Evolutionary conservation across 2,888 invertebrate species (phyloP), one percentile per base, ranked within the genome.

Genomic region (Antheraea yamamai): DNA sequence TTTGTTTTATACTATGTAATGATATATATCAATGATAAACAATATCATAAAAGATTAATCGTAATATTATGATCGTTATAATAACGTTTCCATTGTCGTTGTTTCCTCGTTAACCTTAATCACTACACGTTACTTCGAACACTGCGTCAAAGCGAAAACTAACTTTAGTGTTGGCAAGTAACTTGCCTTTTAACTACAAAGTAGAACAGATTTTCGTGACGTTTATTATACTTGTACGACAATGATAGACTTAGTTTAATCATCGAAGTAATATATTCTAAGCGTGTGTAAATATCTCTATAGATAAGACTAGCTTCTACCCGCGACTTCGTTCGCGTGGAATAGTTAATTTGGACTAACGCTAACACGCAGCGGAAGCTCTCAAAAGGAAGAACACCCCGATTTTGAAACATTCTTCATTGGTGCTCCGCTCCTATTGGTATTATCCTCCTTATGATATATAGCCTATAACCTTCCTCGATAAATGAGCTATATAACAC

Each of bases 91-190:
- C 16, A 68, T 61, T 68, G 18, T 68, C 68, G 68, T 16, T 35
- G 20, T 68, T 39, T 10, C 10, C n/a, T 70, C 70, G 35, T 70
- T 70, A 70, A 18, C 8, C 39, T 3, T 39, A 39, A 70, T 70
- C 39, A 1, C 39, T 39, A 20, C 70, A 39, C 20, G 39, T 39
- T 68, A n/a, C 12, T 39, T 39, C 39, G 39, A 39, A 70, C 23
- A 70, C 23, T n/a, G 70, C 39, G 35, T 70, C 70, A 39, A 70
- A 70, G n/a, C 70, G 10, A 20, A 66, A 70, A 70, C 70, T 70
- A 70, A 70, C 70, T 70, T 70, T 70, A 70, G 39, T 39, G 20
- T 70, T 70, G 39, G 39, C 70, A 70, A 70, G 39, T n/a, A 70
- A 70, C 70, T 70, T 70, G 18, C 35, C 39, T 20, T 20, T 70